A percentile compares a stretch with the other conserved stretches of the same genome.
phyloP scores from a whole-genome alignment of 1,140 invertebrate species.

The Wasmannia auropunctata region DNA sequence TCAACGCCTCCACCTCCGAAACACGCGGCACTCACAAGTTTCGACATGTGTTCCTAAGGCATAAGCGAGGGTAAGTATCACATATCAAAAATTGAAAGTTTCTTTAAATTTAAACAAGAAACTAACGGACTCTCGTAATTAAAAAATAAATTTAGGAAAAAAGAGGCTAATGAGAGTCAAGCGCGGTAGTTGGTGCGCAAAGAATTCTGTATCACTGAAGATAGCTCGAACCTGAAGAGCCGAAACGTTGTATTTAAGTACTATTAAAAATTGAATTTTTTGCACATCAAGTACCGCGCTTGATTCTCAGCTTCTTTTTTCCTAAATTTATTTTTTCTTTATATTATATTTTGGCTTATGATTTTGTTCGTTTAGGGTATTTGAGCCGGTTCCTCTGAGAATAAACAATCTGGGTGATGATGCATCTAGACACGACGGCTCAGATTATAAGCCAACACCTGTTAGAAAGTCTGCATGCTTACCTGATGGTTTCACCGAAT shows the following conservation, averaged over 20 bases:
- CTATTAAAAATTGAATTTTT: too few species aligned
- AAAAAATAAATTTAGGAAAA: too few species aligned
- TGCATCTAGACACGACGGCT: conserved; percentile 75
- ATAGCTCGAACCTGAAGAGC: too few species aligned
- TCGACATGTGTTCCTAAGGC: conserved; percentile 83
- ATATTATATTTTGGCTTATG: neutral
- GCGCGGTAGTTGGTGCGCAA: too few species aligned
- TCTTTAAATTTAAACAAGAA: too few species aligned
- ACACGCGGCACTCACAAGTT: conserved; percentile 86
- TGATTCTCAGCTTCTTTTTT: too few species aligned
- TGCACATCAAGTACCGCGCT: too few species aligned
- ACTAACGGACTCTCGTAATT: too few species aligned
- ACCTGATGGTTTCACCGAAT: conserved; percentile 73
- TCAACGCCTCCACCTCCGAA: conserved; percentile 84
- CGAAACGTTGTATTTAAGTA: too few species aligned
- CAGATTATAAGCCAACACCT: conserved; percentile 81
- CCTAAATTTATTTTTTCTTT: too few species aligned
- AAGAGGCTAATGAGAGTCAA: too few species aligned
- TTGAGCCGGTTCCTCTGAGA: conserved; percentile 79
- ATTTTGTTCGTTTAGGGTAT: conserved; percentile 68
- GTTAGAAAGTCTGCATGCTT: conserved; percentile 48
- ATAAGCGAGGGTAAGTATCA: conserved; percentile 75
- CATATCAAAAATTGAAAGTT: neutral
- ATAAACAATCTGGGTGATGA: conserved; percentile 84
- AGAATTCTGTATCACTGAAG: too few species aligned